These are phyloP conservation scores for Mormoops blainvillei DNA, from an alignment of 2,113 vertebrate species.

Conservation along the genomic window DNA sequence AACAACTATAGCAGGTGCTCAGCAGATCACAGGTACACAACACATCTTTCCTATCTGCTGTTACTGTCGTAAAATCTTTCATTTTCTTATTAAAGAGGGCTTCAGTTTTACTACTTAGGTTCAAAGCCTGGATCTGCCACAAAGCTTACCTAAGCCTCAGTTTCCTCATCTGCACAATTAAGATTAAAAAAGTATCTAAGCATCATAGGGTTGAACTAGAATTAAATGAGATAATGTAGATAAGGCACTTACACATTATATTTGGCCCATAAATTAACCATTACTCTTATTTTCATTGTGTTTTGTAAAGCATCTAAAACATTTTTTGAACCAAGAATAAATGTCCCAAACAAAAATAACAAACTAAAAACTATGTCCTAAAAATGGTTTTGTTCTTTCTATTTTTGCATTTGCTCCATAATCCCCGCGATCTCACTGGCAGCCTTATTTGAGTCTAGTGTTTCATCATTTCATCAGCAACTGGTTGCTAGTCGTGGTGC, in stretches of 20 bases:
- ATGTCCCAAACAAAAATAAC: conserved; percentile 3
- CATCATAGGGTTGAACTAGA: neutral
- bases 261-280: neutral
- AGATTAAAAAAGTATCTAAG: neutral
- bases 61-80: neutral
- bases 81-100: neutral
- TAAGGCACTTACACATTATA: neutral
- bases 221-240: neutral
- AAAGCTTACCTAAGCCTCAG: neutral
- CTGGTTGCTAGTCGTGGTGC: neutral
- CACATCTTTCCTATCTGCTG: neutral
- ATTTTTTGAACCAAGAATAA: neutral
- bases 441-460: neutral
- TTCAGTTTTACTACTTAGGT: neutral
- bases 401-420: neutral
- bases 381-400: neutral
- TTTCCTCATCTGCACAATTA: neutral
- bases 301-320: neutral
- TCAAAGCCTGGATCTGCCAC: neutral
- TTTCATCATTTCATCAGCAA: neutral
- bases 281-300: neutral
- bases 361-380: neutral
- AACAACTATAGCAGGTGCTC: neutral
- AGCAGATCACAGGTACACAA: neutral
- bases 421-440: neutral